A percentile compares a stretch with the other conserved stretches of the same genome.
phyloP scores from a whole-genome alignment of 2,888 invertebrate genomes.

The Embidobia sp. region DNA sequence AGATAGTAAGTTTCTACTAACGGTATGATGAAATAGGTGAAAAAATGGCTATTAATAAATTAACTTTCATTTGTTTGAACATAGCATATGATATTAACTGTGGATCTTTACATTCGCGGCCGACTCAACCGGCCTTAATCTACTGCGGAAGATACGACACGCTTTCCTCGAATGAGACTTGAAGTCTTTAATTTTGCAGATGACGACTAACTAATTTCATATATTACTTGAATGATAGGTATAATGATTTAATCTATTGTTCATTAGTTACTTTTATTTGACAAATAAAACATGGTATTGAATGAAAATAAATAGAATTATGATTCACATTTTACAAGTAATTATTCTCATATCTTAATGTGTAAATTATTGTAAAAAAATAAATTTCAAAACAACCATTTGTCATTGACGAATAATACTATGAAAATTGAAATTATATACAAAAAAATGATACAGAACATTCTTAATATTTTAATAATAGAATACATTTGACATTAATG shows the following conservation, averaged over 20 bases:
- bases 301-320: neutral
- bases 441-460: too few species aligned
- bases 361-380: too few species aligned
- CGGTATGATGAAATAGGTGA: neutral
- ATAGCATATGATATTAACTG: slow-evolving; percentile 29
- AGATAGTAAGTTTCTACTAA: slow-evolving; percentile 13
- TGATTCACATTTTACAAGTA: neutral
- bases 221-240: neutral
- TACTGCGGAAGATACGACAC: slow-evolving; percentile 63
- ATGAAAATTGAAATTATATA: too few species aligned
- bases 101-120: slow-evolving; percentile 50
- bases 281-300: too few species aligned
- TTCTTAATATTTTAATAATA: too few species aligned
- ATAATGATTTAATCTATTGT: too few species aligned
- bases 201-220: slow-evolving; percentile 6
- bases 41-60: slow-evolving; percentile 34
- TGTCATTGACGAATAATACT: too few species aligned
- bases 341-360: too few species aligned
- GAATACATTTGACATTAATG: too few species aligned
- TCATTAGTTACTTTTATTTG: too few species aligned
- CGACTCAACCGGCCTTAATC: slow-evolving; percentile 66
- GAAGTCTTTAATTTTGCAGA: slow-evolving; percentile 25
- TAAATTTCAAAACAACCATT: too few species aligned
- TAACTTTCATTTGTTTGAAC: slow-evolving; percentile 31
- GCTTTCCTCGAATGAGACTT: slow-evolving; percentile 47